phyloP scores from a whole-genome alignment of 2,888 invertebrate species.

The Lasioglossum calceatum region DNA sequence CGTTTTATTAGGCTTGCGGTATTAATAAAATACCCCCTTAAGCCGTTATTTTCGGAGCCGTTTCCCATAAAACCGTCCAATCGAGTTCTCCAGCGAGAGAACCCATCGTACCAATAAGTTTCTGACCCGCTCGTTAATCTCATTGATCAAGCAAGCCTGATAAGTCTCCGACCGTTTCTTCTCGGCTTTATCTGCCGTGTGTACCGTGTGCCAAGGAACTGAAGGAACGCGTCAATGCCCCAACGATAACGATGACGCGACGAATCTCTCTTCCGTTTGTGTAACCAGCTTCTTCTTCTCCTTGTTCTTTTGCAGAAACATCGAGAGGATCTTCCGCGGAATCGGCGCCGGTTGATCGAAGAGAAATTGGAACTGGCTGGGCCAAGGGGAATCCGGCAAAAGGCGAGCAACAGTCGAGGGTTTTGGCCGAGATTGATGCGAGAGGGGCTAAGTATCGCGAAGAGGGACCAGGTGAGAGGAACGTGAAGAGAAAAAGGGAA shows the following conservation, averaged over 20 bases:
- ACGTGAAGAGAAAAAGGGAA: neutral
- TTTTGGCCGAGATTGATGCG: constrained; percentile 12
- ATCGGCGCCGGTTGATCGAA: neutral
- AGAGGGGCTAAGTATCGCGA: neutral
- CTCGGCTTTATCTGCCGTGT: constrained; percentile 22
- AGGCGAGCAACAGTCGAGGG: constrained; percentile 1
- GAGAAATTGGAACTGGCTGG: neutral
- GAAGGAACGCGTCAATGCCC: constrained; percentile 44
- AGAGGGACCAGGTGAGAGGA: neutral
- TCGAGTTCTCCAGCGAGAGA: neutral
- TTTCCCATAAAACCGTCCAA: neutral
- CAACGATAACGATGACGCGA: constrained; percentile 8
- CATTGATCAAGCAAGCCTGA: neutral
- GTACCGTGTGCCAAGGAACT: constrained; percentile 2
- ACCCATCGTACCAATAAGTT: neutral
- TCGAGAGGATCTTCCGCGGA: neutral
- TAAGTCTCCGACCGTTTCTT: constrained; percentile 24
- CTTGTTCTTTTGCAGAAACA: constrained; percentile 27
- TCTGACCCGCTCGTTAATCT: constrained; percentile 3
- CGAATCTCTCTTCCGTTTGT: constrained; percentile 19
- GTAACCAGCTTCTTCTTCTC: constrained; percentile 14
- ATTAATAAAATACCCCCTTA: neutral
- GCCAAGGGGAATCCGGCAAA: neutral
- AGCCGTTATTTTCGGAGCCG: neutral
- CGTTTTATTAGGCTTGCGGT: no score